phyloP scores from a whole-genome alignment of 2,113 vertebrate species.

The Heptranchias perlo region DNA sequence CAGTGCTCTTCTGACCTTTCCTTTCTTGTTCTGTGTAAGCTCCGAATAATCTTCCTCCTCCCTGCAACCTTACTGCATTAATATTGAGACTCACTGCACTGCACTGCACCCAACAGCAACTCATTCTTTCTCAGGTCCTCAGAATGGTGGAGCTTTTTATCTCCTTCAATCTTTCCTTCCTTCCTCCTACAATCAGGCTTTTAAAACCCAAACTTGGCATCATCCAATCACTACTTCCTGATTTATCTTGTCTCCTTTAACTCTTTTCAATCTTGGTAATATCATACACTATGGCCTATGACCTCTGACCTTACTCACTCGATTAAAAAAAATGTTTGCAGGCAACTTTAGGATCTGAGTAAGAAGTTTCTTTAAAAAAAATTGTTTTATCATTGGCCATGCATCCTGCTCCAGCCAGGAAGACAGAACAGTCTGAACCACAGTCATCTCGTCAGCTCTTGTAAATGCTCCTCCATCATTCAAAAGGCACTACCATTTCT shows the following conservation, averaged over 20 bases:
- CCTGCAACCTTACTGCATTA: not conserved
- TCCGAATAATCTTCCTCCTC: not conserved
- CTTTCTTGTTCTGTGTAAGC: not conserved
- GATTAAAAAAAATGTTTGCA: not conserved
- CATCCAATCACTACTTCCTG: not conserved
- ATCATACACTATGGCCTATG: not conserved
- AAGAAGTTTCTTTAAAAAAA: not conserved
- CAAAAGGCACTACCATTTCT: conserved; percentile 31
- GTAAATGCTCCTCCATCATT: not conserved
- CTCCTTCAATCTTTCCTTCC: not conserved
- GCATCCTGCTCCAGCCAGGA: conserved; percentile 15
- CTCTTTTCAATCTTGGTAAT: not conserved
- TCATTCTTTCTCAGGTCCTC: not conserved
- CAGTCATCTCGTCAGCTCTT: not conserved
- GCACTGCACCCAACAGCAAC: not conserved
- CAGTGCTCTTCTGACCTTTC: not conserved
- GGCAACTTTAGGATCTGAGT: not conserved
- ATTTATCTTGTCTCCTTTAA: not conserved
- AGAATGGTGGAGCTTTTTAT: not conserved
- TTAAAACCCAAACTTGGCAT: not conserved
- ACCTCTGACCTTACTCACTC: not conserved
- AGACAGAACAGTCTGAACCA: not conserved
- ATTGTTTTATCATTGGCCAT: not conserved
- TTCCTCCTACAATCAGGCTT: not conserved
- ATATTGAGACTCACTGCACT: not conserved